These are phyloP conservation scores for Yasuhikotakia modesta DNA, from an alignment of 2,797 vertebrate species.

Conservation along the genomic window DNA sequence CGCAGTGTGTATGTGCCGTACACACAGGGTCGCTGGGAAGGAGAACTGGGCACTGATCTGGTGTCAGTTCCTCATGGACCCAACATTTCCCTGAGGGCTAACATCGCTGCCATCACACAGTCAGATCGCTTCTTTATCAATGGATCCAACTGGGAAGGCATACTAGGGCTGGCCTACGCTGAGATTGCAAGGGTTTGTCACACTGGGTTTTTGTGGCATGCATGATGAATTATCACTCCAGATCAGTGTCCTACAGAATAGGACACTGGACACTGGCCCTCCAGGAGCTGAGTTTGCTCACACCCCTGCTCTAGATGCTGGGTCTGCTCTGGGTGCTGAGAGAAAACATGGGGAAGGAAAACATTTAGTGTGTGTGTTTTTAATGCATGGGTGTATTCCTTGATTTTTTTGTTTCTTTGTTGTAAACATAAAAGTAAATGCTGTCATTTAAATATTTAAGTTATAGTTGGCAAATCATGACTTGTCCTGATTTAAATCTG, in stretches of 20 bases:
- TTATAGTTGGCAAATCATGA: no score
- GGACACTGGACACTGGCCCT: no score
- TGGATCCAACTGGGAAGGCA: constrained; percentile 99
- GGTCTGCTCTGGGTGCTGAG: background rate
- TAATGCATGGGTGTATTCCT: background rate
- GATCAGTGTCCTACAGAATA: no score
- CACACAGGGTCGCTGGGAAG: constrained; percentile 98
- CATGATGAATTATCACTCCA: background rate
- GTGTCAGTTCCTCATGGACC: constrained; percentile 94
- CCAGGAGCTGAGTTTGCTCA: no score
- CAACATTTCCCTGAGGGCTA: constrained; percentile 90
- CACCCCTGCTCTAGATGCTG: no score
- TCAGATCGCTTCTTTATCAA: constrained; percentile 99
- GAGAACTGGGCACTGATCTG: constrained; percentile 93
- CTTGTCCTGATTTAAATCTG: no score
- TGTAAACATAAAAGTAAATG: background rate
- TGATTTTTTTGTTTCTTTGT: background rate
- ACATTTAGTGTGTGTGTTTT: background rate
- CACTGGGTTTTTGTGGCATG: constrained; percentile 24
- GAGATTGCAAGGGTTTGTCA: constrained; percentile 91
- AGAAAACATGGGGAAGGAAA: background rate
- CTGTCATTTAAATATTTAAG: background rate
- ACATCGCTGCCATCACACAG: constrained; percentile 95
- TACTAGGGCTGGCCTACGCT: constrained; percentile 93
- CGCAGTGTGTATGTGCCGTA: constrained; percentile 96